These are phyloP conservation scores for Ramphastos sulfuratus DNA, from an alignment of 2,113 vertebrate species.

Conservation along the genomic window DNA sequence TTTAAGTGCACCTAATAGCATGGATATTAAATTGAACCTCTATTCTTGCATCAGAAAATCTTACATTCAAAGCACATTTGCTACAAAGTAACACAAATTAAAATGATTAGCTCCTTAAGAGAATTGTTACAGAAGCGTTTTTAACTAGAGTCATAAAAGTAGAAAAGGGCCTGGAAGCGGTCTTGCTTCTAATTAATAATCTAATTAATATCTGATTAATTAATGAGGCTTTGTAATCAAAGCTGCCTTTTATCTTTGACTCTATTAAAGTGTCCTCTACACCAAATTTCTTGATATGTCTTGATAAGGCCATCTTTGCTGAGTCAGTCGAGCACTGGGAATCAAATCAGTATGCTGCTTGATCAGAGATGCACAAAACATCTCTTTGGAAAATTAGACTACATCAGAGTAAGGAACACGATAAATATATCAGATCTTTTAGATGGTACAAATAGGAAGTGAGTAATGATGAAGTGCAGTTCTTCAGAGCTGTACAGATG, in stretches of 20 bases:
- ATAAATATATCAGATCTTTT: constrained; percentile 37
- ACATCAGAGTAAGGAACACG: neutral
- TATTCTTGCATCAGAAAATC: neutral
- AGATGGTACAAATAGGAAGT: neutral
- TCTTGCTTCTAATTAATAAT: constrained; percentile 46
- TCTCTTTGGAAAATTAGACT: constrained; percentile 36
- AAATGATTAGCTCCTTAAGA: constrained; percentile 37
- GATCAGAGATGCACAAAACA: constrained; percentile 9
- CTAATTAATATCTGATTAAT: constrained; percentile 58
- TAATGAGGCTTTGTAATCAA: constrained; percentile 53
- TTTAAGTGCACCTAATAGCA: neutral
- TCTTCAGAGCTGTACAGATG: neutral
- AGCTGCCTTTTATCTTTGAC: constrained; percentile 42
- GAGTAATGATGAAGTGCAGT: neutral
- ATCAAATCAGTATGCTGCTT: constrained; percentile 9
- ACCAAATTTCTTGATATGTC: constrained; percentile 26
- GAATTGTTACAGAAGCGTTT: neutral
- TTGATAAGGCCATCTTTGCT: constrained; percentile 42
- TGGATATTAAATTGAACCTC: neutral
- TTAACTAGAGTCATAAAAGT: constrained; percentile 32
- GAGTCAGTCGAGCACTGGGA: constrained; percentile 33
- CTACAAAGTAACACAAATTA: constrained; percentile 30
- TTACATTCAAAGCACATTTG: neutral
- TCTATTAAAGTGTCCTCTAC: constrained; percentile 29
- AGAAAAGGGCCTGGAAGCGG: neutral